phyloP scores from a whole-genome alignment of 2,113 vertebrate genomes.

The Pollachius pollachius region DNA sequence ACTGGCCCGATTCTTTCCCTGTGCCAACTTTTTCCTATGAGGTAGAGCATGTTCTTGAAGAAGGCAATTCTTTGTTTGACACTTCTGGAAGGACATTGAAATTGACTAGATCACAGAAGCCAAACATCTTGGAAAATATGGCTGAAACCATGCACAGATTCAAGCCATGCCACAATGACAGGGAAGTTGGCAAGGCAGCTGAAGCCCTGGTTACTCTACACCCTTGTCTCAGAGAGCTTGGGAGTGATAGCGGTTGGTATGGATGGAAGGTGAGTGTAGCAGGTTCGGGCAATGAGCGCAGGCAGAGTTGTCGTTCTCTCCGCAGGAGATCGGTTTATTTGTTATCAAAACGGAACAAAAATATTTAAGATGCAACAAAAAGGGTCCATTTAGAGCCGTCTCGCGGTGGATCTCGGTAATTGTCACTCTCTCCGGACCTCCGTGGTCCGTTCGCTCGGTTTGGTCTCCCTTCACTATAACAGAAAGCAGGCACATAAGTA shows the following conservation, averaged over 20 bases:
- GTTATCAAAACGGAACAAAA: too few relatives aligned
- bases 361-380: too few relatives aligned
- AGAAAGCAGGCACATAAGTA: too few relatives aligned
- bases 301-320: too few relatives aligned
- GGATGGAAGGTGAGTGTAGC: slow-evolving; percentile 32
- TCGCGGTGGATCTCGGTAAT: too few relatives aligned
- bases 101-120: slow-evolving; percentile 15
- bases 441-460: too few relatives aligned
- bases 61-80: slow-evolving; percentile 14
- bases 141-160: slow-evolving; percentile 11
- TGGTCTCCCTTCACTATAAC: too few relatives aligned
- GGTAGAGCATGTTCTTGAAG: slow-evolving; percentile 20
- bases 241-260: slow-evolving; percentile 28
- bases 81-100: slow-evolving; percentile 10
- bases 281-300: too few relatives aligned
- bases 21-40: too few relatives aligned
- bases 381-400: too few relatives aligned
- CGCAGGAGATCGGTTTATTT: too few relatives aligned
- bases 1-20: slow-evolving; percentile 24
- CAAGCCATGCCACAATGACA: slow-evolving; percentile 23
- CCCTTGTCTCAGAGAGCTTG: slow-evolving; percentile 29
- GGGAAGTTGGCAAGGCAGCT: slow-evolving; percentile 10
- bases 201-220: slow-evolving; percentile 26
- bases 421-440: too few relatives aligned
- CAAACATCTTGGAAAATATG: slow-evolving; percentile 22